Conservation (phyloP, 2,797 vertebrate genomes). For the Chaenodraco wilsoni region DNA sequence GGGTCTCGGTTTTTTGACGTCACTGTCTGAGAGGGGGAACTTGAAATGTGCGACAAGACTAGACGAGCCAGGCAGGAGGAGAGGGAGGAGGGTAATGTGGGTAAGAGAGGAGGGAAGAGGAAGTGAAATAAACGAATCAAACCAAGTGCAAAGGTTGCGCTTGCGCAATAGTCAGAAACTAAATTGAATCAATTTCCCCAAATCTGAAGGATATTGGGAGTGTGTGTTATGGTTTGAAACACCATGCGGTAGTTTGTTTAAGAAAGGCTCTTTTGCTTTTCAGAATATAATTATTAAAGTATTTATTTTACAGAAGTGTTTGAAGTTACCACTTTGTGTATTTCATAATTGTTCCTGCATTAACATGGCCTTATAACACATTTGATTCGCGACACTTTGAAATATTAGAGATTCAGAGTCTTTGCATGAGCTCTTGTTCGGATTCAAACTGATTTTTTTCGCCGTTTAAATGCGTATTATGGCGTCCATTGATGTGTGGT, state of each 20-base stretch:
- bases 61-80: constrained; percentile 44
- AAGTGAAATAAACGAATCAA: constrained; percentile 62
- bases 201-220: constrained; percentile 64
- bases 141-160: constrained; percentile 65
- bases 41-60: constrained; percentile 73
- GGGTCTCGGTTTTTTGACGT: constrained; percentile 83
- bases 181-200: constrained; percentile 69
- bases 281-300: constrained; percentile 11
- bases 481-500: constrained; percentile 62
- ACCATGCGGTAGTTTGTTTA: constrained; percentile 42
- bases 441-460: constrained; percentile 35
- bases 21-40: constrained; percentile 77
- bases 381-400: neutral
- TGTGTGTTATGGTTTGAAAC: constrained; percentile 22
- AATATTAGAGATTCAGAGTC: constrained; percentile 16
- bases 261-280: constrained; percentile 25
- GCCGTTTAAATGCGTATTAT: constrained; percentile 58
- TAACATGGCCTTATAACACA: neutral
- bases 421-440: constrained; percentile 36
- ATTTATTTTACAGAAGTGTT: constrained; percentile 12
- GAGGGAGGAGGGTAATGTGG: neutral
- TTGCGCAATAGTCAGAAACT: constrained; percentile 68
- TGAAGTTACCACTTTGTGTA: neutral
- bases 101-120: neutral
- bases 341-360: constrained; percentile 19